Conservation (phyloP, 1,140 invertebrate genomes). For the Araneus ventricosus region DNA sequence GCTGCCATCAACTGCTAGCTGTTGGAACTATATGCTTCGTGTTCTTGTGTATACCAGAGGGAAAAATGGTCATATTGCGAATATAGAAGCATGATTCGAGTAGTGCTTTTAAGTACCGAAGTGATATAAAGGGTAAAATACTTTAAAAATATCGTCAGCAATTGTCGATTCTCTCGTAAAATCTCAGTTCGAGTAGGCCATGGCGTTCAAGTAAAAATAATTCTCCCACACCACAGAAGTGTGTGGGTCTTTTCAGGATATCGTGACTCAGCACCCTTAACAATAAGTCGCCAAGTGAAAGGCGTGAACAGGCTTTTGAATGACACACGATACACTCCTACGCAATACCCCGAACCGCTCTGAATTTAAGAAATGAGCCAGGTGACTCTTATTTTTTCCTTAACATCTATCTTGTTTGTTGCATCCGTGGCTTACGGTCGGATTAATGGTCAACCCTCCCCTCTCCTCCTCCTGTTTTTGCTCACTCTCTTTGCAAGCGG, state of each 20-base stretch:
- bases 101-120: too few relatives aligned
- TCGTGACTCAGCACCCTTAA: slow-evolving; percentile 17
- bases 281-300: slow-evolving; percentile 27
- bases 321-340: slow-evolving; percentile 42
- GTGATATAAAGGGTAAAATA: too few relatives aligned
- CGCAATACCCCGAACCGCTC: slow-evolving; percentile 19
- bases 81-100: too few relatives aligned
- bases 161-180: background rate
- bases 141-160: background rate
- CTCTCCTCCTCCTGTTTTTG: background rate
- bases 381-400: background rate
- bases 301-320: slow-evolving; percentile 37
- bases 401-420: background rate
- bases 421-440: background rate
- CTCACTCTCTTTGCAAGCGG: background rate
- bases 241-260: slow-evolving; percentile 39
- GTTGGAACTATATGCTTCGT: too few relatives aligned
- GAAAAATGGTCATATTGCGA: too few relatives aligned
- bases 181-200: background rate
- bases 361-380: slow-evolving; percentile 19
- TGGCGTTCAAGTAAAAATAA: background rate
- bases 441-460: slow-evolving; percentile 5
- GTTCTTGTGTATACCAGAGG: too few relatives aligned
- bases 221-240: background rate
- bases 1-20: too few relatives aligned